A percentile compares a stretch with the other conserved stretches of the same genome.
phyloP scores from a whole-genome alignment of 2,797 vertebrate genomes.

The Premnoplex brunnescens region DNA sequence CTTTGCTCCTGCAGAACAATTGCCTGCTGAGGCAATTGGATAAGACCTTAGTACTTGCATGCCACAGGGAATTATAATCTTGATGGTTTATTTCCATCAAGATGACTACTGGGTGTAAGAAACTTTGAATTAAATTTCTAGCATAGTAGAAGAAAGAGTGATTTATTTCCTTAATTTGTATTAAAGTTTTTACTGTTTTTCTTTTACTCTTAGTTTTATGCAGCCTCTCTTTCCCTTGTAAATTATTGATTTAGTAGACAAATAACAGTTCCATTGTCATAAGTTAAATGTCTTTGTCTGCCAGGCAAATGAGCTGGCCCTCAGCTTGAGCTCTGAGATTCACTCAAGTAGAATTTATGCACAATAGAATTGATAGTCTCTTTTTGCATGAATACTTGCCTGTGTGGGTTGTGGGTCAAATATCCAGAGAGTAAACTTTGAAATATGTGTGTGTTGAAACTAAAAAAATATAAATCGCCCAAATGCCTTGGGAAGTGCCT shows the following conservation, averaged over 20 bases:
- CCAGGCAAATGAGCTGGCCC: background rate
- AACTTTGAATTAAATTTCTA: background rate
- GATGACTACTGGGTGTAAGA: background rate
- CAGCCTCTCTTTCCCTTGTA: background rate
- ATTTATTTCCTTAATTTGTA: conserved; percentile 11
- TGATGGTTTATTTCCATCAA: background rate
- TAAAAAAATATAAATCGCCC: background rate
- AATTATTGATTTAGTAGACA: conserved; percentile 59
- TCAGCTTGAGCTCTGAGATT: conserved; percentile 27
- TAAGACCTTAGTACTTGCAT: background rate
- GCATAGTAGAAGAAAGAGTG: background rate
- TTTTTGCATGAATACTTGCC: conserved; percentile 4
- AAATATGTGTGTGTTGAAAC: conserved; percentile 6
- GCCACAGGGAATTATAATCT: background rate
- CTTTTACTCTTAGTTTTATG: background rate
- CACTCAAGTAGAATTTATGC: conserved; percentile 34
- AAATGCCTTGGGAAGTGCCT: background rate
- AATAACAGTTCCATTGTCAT: conserved; percentile 9
- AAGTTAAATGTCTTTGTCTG: conserved; percentile 44
- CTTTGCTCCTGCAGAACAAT: background rate
- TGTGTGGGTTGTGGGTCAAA: conserved; percentile 4
- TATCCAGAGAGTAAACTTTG: background rate
- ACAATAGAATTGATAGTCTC: background rate
- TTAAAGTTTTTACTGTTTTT: conserved; percentile 1
- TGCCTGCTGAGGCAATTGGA: background rate